Evolutionary conservation across 2,113 vertebrate species (phyloP).

Genomic region (Oceanites oceanicus): DNA sequence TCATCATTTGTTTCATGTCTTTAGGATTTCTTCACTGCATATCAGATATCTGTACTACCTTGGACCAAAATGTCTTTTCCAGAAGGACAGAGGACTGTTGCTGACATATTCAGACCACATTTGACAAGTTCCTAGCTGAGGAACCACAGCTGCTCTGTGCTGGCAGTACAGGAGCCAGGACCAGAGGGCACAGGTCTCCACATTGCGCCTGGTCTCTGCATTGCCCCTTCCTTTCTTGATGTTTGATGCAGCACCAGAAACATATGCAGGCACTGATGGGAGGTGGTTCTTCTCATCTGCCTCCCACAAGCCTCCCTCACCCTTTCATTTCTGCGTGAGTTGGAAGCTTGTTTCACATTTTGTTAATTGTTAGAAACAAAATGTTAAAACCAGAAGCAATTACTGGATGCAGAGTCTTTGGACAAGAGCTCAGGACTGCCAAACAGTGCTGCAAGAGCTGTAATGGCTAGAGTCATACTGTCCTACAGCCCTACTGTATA

Average conservation of each 20-base stretch:
- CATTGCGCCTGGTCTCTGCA: background rate
- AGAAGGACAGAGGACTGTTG: background rate
- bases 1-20: background rate
- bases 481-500: background rate
- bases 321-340: fast-evolving
- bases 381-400: background rate
- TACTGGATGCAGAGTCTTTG: background rate
- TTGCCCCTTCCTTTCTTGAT: background rate
- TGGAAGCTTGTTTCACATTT: background rate
- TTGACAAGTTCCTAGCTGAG: background rate
- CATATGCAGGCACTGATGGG: background rate
- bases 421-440: background rate
- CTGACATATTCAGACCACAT: background rate
- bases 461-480: no score
- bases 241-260: background rate
- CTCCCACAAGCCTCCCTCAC: background rate
- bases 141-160: background rate
- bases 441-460: background rate
- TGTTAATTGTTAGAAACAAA: background rate
- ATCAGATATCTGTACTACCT: background rate
- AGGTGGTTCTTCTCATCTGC: background rate
- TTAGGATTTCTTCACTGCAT: slow-evolving; percentile 35
- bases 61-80: background rate
- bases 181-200: background rate
- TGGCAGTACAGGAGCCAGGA: background rate